phyloP scores from a whole-genome alignment of 2,113 vertebrate species.

The Tringa solitaria region DNA sequence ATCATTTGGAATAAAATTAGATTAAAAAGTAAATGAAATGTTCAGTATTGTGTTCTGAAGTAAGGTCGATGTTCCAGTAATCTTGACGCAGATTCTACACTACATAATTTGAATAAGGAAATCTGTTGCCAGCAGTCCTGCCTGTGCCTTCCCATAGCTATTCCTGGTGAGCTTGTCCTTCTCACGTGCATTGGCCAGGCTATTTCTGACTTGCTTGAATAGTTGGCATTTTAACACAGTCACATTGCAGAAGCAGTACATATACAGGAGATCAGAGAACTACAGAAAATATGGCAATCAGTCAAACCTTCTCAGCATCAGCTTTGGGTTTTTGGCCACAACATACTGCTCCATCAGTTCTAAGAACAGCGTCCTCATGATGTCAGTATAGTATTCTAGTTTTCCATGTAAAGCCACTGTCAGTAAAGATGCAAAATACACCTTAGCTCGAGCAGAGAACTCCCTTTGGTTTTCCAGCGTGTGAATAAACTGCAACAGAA shows the following conservation, averaged over 20 bases:
- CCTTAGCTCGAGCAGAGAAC: slow-evolving; percentile 89
- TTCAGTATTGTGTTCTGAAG: not conserved
- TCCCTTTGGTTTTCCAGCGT: slow-evolving; percentile 91
- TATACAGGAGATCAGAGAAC: not conserved
- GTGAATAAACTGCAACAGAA: slow-evolving; percentile 87
- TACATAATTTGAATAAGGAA: not conserved
- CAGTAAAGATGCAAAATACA: slow-evolving; percentile 93
- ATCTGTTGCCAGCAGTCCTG: not conserved
- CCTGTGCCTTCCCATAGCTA: not conserved
- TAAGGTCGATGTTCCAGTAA: not conserved
- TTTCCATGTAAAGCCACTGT: slow-evolving; percentile 96
- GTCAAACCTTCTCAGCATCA: slow-evolving; percentile 92
- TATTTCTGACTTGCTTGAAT: not conserved
- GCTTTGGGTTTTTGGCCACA: slow-evolving; percentile 95
- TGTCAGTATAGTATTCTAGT: slow-evolving; percentile 95
- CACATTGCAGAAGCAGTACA: not conserved
- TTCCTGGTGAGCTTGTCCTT: not conserved
- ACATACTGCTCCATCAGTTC: slow-evolving; percentile 96
- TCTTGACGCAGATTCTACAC: not conserved
- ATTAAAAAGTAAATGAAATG: not conserved
- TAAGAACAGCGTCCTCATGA: slow-evolving; percentile 93
- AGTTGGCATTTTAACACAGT: not conserved
- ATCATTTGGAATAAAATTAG: not conserved
- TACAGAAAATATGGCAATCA: not conserved
- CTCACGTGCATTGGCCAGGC: not conserved